Evolutionary conservation across 2,797 vertebrate species (phyloP).

Genomic region (Pseudomugil gertrudae): DNA sequence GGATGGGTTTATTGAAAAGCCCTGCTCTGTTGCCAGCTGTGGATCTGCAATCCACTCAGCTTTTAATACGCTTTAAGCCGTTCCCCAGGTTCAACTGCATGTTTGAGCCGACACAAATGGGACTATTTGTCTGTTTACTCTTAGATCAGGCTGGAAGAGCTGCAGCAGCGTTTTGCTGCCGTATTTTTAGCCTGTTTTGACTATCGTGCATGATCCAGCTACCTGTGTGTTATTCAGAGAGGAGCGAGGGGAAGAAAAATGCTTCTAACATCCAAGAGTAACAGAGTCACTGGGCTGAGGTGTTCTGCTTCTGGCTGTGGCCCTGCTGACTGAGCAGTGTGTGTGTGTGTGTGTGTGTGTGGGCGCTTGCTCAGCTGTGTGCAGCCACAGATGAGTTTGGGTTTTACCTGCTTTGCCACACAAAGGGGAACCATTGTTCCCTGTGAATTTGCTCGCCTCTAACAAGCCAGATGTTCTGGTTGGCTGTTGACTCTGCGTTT

Average conservation of each 20-base stretch:
- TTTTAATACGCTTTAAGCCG: slow-evolving; percentile 62
- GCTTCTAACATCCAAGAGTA: slow-evolving; percentile 65
- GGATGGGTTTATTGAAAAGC: slow-evolving; percentile 64
- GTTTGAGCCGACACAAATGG: slow-evolving; percentile 41
- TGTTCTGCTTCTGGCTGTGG: slow-evolving; percentile 56
- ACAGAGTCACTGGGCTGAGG: slow-evolving; percentile 62
- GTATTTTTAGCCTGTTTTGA: slow-evolving; percentile 64
- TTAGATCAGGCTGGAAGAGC: slow-evolving; percentile 36
- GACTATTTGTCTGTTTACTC: slow-evolving; percentile 47
- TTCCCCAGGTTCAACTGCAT: slow-evolving; percentile 43
- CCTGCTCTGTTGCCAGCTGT: slow-evolving; percentile 26
- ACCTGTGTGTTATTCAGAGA: slow-evolving; percentile 67
- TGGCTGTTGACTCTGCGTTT: slow-evolving; percentile 44
- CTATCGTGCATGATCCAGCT: slow-evolving; percentile 48
- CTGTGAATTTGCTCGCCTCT: slow-evolving; percentile 34
- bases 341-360: slow-evolving; percentile 45
- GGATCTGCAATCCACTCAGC: slow-evolving; percentile 52
- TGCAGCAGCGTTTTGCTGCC: slow-evolving; percentile 50
- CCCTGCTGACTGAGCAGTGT: slow-evolving; percentile 62
- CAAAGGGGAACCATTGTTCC: slow-evolving; percentile 57
- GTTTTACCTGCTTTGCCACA: slow-evolving; percentile 16
- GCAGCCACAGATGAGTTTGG: slow-evolving; percentile 38
- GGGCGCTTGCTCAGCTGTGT: slow-evolving; percentile 39
- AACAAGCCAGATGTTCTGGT: slow-evolving; percentile 64
- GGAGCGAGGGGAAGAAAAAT: slow-evolving; percentile 55